Conservation (phyloP, 2,888 invertebrate species). For the Torymus texanus region DNA sequence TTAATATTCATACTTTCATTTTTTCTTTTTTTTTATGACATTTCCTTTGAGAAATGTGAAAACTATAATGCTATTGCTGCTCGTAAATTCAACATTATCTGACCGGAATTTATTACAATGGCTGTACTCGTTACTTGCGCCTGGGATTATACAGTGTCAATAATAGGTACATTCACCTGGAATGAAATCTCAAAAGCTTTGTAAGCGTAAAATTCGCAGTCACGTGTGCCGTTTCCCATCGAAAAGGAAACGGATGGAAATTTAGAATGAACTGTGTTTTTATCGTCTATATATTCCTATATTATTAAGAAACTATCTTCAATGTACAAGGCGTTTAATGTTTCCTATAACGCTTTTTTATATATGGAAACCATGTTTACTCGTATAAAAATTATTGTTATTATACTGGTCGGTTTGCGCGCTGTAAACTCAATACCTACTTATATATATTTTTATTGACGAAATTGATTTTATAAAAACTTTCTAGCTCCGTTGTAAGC, state of each 20-base stretch:
- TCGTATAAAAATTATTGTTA: no score
- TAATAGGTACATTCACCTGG: not conserved
- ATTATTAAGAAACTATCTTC: constrained; percentile 4
- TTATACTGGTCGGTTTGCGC: not conserved
- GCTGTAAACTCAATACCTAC: not conserved
- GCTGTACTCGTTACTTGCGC: not conserved
- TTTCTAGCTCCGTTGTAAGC: no score
- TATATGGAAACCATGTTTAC: no score
- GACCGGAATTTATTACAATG: not conserved
- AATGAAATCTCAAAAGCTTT: not conserved
- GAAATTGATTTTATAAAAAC: not conserved
- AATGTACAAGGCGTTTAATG: no score
- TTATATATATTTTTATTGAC: not conserved
- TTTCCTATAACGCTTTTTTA: no score
- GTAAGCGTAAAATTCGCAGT: no score
- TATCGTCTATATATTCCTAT: not conserved
- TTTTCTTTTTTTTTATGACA: no score
- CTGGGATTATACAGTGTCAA: constrained; percentile 11
- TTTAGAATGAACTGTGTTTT: not conserved
- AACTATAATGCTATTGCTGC: not conserved
- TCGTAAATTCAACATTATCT: constrained; percentile 1
- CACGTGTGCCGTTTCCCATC: not conserved
- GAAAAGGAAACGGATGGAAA: constrained; percentile 9
- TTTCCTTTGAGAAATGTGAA: not conserved
- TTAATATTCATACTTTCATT: no score